Evolutionary conservation across 2,113 vertebrate genomes (phyloP), one percentile per base, ranked within the genome.

Genomic region (Colinus virginianus): DNA sequence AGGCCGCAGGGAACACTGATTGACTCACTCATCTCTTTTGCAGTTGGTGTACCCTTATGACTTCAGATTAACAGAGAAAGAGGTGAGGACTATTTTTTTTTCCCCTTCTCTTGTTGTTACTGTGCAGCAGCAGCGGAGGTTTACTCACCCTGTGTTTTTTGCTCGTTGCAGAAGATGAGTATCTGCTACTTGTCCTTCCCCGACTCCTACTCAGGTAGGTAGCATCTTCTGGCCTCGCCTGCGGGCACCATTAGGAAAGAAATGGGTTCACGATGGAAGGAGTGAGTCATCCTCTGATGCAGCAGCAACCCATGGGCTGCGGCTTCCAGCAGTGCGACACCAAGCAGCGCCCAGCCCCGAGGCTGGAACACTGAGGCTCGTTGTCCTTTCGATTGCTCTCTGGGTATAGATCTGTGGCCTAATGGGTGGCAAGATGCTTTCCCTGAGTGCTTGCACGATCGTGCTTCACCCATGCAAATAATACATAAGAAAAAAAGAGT

Each of bases 161-260:
- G 17, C 48, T 36, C 81, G 13, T 98, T 97, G 56, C 97, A 99
- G 99, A 99, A 99, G 98, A 99, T 98, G 48, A 99, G 98, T 95
- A 98, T 99, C 95, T 99, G 99, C 97, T 99, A 99, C 97, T 95
- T 99, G 95, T 98, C 99, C 67, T 99, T 99, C 90, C 99, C 99
- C 1, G 99, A 99, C 97, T 99, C 99, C 4, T 99, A 99, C 96
- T 99, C 99, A 96, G 99, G 99, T 99, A 95, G 67, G 97, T 26
- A 8, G 13, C 5, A 0, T 4, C 70, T 55, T 58, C 14, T 30
- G 23, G 3, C 46, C 36, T 13, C 28, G 56, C 38, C 53, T 21
- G 79, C 45, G 42, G 59, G 17, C 4, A 38, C 55, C 6, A 0
- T 23, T 34, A 3, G 0, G 49, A 40, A 17, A 22, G 36, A 26